A percentile compares a stretch with the other conserved stretches of the same genome.
Conservation (phyloP, 2,888 invertebrate species). For the Eupithecia centaureata region DNA sequence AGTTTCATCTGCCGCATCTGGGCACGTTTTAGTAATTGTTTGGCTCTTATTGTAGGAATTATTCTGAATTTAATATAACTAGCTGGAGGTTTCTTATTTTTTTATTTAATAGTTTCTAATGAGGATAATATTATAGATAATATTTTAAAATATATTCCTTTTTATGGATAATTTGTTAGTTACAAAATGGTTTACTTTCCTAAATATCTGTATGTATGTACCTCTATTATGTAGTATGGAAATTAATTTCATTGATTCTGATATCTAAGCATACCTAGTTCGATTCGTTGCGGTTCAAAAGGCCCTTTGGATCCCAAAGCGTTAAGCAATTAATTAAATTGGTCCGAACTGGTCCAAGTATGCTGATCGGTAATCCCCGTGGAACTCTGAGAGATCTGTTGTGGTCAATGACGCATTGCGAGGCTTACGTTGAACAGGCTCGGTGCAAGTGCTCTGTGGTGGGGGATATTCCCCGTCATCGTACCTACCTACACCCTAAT, state of each 20-base stretch:
- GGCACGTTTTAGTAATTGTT: background rate
- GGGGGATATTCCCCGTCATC: background rate
- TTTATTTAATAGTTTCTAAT: too few species aligned
- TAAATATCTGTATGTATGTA: too few species aligned
- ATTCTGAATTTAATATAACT: too few species aligned
- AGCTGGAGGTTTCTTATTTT: too few species aligned
- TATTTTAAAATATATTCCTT: too few species aligned
- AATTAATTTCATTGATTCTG: too few species aligned
- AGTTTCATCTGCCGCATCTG: background rate
- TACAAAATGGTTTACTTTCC: too few species aligned
- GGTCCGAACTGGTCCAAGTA: slow-evolving; percentile 34
- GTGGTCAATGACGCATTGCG: slow-evolving; percentile 51
- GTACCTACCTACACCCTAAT: too few species aligned
- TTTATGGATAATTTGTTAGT: too few species aligned
- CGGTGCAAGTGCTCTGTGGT: background rate
- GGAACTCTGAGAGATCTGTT: slow-evolving; percentile 48
- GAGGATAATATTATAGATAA: too few species aligned
- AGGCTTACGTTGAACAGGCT: slow-evolving; percentile 48
- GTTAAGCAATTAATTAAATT: slow-evolving; percentile 38
- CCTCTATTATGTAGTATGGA: too few species aligned
- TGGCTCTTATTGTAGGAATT: background rate
- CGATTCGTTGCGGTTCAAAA: background rate
- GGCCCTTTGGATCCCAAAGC: background rate
- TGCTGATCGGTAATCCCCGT: slow-evolving; percentile 41
- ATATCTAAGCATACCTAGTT: too few species aligned